Evolutionary conservation across 30 jellyfish, hydroid and myxozoan species (phyloP), one percentile per base, ranked within the genome.

Genomic region (Rhopilema esculentum): DNA sequence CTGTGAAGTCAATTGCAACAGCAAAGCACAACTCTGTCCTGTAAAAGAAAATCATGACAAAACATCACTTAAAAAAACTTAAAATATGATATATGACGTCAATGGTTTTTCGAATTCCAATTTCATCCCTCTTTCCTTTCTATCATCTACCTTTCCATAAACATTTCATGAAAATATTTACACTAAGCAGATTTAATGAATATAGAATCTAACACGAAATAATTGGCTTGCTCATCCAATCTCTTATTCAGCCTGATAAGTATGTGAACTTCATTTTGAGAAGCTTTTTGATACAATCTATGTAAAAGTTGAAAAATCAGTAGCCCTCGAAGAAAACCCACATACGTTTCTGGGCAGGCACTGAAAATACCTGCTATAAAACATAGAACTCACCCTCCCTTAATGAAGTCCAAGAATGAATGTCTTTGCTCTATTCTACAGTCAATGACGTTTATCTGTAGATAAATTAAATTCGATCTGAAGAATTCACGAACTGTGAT

Each of bases 1-100:
- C 98, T 20, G 98, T 93, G 77, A 93, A 93, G 49, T 93, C 98
- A 27, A 93, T 79, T 19, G 98, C 98, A 8, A 93, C 98, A 8
- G 83, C 86, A 53, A 93, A 87, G 50, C 91, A 72, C 28, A 93
- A 67, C 57, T 86, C 98, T 0, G 91, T 81, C 50, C 97, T 91
- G 70, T 24, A 84, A 50, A 24, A 17, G 33, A 62, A 63, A 30
- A 65, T 63, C 29, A 1, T 2, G n/a, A 19, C 6, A 78, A 78
- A 6, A 24, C 29, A n/a, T n/a, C n/a, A n/a, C n/a, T n/a, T n/a
- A n/a, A n/a, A n/a, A n/a, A n/a, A n/a, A n/a, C n/a, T n/a, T n/a
- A n/a, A n/a, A n/a, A n/a, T n/a, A n/a, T n/a, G n/a, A n/a, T n/a
- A n/a, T n/a, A n/a, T n/a, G n/a, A n/a, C n/a, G n/a, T n/a, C n/a